Percentiles rank a stretch among this genome's conserved stretches.
Evolutionary conservation across 2,797 vertebrate species (phyloP).

Genomic region (Nannoperca obscura): DNA sequence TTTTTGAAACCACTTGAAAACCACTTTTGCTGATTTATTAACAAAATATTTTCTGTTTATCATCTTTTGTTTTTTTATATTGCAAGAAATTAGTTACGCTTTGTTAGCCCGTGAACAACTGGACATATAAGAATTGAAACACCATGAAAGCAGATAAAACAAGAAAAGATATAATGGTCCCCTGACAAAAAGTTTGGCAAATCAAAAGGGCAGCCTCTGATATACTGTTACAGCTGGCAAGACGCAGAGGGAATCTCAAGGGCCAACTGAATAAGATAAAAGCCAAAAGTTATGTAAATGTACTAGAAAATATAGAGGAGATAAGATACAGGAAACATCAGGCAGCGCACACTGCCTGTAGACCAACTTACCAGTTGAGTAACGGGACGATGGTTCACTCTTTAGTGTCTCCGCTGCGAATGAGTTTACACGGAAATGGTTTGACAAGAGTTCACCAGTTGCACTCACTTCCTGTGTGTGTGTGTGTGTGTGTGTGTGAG

Average conservation of each 20-base stretch:
- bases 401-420: slow-evolving; percentile 38
- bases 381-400: slow-evolving; percentile 16
- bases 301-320: background rate
- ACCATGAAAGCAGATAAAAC: background rate
- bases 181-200: background rate
- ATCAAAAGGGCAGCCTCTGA: background rate
- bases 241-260: background rate
- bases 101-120: background rate
- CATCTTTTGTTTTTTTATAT: background rate
- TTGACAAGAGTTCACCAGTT: slow-evolving; percentile 33
- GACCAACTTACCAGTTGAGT: slow-evolving; percentile 45
- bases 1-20: background rate
- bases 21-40: background rate
- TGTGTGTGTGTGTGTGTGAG: slow-evolving; percentile 16
- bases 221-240: slow-evolving; percentile 5
- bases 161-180: background rate
- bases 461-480: slow-evolving; percentile 73
- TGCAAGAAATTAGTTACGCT: background rate
- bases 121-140: background rate
- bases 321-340: slow-evolving; percentile 7
- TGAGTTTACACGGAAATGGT: slow-evolving; percentile 60
- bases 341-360: background rate
- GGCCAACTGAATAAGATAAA: background rate
- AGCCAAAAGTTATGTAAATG: slow-evolving; percentile 8
- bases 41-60: background rate